These are phyloP conservation scores for Drosophila grimshawi DNA, from an alignment of 1,140 invertebrate genomes.

Conservation along the genomic window DNA sequence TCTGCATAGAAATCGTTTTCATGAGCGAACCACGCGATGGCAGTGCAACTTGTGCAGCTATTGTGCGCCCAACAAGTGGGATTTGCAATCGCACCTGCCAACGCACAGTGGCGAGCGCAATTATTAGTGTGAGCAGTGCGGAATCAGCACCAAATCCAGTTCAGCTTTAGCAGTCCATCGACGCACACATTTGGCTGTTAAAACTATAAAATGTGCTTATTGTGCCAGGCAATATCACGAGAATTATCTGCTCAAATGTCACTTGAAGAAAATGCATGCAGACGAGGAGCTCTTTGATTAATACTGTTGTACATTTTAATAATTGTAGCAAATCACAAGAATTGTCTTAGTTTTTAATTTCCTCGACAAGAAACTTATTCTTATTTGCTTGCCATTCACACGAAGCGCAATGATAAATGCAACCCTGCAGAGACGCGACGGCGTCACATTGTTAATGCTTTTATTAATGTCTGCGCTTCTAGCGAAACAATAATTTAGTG, in stretches of 20 bases:
- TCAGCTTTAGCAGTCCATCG: conserved; percentile 47
- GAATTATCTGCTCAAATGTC: conserved; percentile 37
- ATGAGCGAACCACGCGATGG: conserved; percentile 31
- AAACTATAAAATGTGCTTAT: conserved; percentile 19
- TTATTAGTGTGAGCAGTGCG: conserved; percentile 49
- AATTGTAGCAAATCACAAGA: not conserved
- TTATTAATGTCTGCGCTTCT: conserved; percentile 41
- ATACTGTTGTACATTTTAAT: not conserved
- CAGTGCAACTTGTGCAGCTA: conserved; percentile 43
- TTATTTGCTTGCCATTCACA: conserved; percentile 23
- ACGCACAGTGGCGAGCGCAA: conserved; percentile 39
- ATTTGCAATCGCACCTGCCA: conserved; percentile 29
- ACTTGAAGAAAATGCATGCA: conserved; percentile 33
- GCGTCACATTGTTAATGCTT: conserved; percentile 40
- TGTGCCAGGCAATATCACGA: conserved; percentile 40
- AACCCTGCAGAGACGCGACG: conserved; percentile 29
- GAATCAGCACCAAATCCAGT: conserved; percentile 35
- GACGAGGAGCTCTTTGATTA: not conserved
- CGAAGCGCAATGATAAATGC: not conserved
- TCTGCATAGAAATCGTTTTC: conserved; percentile 34
- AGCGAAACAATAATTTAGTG: conserved; percentile 25
- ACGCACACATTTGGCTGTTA: conserved; percentile 29
- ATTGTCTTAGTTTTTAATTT: not conserved
- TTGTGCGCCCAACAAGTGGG: conserved; percentile 46
- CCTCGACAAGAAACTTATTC: too few relatives aligned